Evolutionary conservation across 2,888 invertebrate species (phyloP).

Genomic region (Hypena proboscidalis): DNA sequence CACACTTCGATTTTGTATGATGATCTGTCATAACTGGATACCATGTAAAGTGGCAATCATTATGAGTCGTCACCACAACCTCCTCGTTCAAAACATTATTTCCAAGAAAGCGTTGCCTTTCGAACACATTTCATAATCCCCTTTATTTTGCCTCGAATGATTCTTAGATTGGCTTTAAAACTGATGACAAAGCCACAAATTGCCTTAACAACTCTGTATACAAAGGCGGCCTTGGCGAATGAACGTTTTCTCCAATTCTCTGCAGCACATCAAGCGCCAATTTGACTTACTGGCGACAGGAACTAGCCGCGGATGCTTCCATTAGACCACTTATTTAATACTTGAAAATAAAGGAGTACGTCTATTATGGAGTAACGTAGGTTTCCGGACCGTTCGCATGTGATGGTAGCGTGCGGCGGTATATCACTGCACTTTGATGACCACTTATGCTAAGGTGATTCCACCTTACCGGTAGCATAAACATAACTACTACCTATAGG

Average conservation of each 20-base stretch:
- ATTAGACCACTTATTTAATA: slow-evolving; percentile 70
- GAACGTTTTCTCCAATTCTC: slow-evolving; percentile 47
- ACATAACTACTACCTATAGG: too few species aligned
- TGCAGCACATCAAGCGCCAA: slow-evolving; percentile 37
- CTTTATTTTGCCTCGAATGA: too few species aligned
- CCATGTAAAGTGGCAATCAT: too few species aligned
- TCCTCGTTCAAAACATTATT: too few species aligned
- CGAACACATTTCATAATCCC: too few species aligned
- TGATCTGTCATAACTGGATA: too few species aligned
- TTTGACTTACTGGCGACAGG: slow-evolving; percentile 58
- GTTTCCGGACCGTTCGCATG: slow-evolving; percentile 46
- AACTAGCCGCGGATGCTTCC: slow-evolving; percentile 63
- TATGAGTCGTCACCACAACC: too few species aligned
- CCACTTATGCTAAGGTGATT: neutral
- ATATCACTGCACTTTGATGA: slow-evolving; percentile 3
- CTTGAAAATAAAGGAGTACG: slow-evolving; percentile 66
- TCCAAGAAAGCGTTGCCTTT: too few species aligned
- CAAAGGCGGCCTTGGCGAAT: slow-evolving; percentile 31
- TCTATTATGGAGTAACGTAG: slow-evolving; percentile 53
- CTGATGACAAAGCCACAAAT: slow-evolving; percentile 26
- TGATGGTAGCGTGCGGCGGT: slow-evolving; percentile 32
- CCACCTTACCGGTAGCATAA: too few species aligned
- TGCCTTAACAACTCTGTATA: slow-evolving; percentile 24
- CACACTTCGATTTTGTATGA: too few species aligned
- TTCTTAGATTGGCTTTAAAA: slow-evolving; percentile 28